Conservation (phyloP, 2,113 vertebrate genomes). For the Phrynocephalus versicolor region DNA sequence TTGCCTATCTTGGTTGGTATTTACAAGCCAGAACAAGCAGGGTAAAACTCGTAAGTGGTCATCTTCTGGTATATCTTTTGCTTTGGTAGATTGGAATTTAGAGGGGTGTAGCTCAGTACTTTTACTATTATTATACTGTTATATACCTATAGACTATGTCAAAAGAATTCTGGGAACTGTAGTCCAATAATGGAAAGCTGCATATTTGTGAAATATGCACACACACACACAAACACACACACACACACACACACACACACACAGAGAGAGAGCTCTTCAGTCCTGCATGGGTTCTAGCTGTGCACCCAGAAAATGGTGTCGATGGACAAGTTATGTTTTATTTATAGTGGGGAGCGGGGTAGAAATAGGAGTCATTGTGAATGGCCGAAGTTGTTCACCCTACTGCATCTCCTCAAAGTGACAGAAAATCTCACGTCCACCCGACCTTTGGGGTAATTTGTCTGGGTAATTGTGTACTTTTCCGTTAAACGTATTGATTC, state of each 20-base stretch:
- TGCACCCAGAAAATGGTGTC: background rate
- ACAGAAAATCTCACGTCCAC: background rate
- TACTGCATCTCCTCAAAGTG: rapidly evolving
- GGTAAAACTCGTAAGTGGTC: background rate
- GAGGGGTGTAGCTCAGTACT: too few species aligned
- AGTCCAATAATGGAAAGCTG: too few species aligned
- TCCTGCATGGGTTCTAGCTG: background rate
- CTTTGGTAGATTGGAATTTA: background rate
- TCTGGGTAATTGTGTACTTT: slow-evolving; percentile 66
- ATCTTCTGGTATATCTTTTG: background rate
- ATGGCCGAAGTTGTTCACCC: background rate
- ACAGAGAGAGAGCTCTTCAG: too few species aligned
- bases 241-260: too few species aligned
- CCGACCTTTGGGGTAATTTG: slow-evolving; percentile 55
- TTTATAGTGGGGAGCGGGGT: background rate
- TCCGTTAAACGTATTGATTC: slow-evolving; percentile 70
- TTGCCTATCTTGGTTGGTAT: background rate
- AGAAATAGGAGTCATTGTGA: background rate
- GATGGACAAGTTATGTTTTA: background rate
- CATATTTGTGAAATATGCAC: too few species aligned
- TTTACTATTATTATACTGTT: too few species aligned
- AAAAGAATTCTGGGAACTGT: too few species aligned
- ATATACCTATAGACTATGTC: too few species aligned
- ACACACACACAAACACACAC: too few species aligned
- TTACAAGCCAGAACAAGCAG: background rate